phyloP scores from a whole-genome alignment of 2,113 vertebrate genomes.

The Dipodomys stephensi region DNA sequence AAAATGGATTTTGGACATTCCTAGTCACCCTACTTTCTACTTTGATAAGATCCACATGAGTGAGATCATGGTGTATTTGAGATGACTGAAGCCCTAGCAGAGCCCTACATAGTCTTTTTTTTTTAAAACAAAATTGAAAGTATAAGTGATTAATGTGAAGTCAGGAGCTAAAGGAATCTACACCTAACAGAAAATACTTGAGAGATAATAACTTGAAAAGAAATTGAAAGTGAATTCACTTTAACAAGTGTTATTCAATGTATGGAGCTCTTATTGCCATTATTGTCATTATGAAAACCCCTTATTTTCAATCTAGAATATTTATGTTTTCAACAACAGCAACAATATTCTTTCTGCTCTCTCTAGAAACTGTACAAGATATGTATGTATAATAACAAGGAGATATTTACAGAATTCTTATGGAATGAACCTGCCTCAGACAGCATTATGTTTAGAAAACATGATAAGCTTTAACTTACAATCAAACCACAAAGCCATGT shows the following conservation, averaged over 20 bases:
- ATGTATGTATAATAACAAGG: neutral
- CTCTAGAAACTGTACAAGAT: neutral
- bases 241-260: neutral
- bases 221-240: neutral
- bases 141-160: neutral
- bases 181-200: neutral
- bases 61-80: neutral
- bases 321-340: neutral
- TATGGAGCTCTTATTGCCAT: neutral
- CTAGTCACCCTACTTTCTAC: no score
- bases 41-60: neutral
- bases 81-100: no score
- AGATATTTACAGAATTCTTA: neutral
- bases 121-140: neutral
- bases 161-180: neutral
- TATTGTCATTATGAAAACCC: neutral
- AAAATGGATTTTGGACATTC: slow-evolving; percentile 2
- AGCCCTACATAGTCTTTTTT: no score
- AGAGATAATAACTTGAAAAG: neutral
- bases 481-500: neutral
- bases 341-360: neutral
- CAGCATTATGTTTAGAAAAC: neutral
- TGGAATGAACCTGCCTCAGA: neutral
- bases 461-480: slow-evolving; percentile 2
- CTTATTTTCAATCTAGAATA: neutral